Base-by-base conservation (phyloP, 53 echinoderm and acorn worm genomes). In the Hippasteria phrygiana region DNA sequence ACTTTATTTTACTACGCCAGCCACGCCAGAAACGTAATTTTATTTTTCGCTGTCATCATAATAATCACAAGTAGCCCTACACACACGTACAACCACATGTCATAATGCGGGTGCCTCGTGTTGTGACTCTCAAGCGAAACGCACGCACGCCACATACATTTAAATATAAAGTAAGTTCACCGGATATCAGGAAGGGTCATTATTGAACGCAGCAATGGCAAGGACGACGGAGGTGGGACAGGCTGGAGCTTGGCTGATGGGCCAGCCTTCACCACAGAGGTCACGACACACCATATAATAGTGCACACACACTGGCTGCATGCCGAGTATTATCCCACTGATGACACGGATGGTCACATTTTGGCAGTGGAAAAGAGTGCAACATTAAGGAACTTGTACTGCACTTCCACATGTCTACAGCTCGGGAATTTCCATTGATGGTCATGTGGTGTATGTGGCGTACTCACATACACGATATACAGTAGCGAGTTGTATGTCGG, bases 21-120 rank as follows among this genome's bases (percentile, higher is more conserved):
- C n/a, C n/a, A n/a, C n/a, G 14, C 48, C 3, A 64, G 63, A 81
- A 81, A 81, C 81, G 45, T 45, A 43, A 81, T 24, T 81, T 64
- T 65, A 43, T 65, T 41, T 81, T 10, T 5, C n/a, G 43, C 64
- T 43, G 81, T 65, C 43, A 63, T 63, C 64, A 63, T 63, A 41
- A 63, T 64, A 50, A 31, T 48, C 75, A 75, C 51, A 12, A 48
- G 26, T 75, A 29, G n/a, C n/a, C n/a, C n/a, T 48, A 13, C 48
- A 48, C 13, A 13, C 13, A 48, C 48, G 7, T 7, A 9, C n/a
- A n/a, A n/a, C n/a, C n/a, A n/a, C n/a, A n/a, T n/a, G n/a, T n/a
- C 59, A 59, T 59, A 59, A 59, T 59, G 59, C 59, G 59, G 59
- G 59, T 59, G 59, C 8, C 59, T 26, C 59, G 59, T 59, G 26